A percentile compares a stretch with the other conserved stretches of the same genome.
Evolutionary conservation across 1,140 invertebrate species (phyloP).

Genomic region (Hydropsyche tenuis): DNA sequence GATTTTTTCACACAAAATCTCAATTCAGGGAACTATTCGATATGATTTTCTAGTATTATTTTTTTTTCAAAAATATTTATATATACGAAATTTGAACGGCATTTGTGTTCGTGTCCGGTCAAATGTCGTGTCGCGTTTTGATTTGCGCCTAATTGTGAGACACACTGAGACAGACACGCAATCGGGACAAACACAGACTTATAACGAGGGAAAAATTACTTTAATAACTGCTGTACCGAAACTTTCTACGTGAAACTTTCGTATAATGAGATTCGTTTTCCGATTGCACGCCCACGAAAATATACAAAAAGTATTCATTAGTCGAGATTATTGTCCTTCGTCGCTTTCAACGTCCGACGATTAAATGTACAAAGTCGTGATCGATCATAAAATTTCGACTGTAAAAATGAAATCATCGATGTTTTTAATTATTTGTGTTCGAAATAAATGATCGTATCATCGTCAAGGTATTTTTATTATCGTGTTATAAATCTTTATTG

Average conservation of each 20-base stretch:
- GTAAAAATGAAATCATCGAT: too few relatives aligned
- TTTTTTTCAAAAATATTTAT: too few relatives aligned
- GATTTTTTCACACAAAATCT: not conserved
- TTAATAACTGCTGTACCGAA: conserved; percentile 6
- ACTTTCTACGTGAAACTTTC: conserved; percentile 31
- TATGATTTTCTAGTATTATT: too few relatives aligned
- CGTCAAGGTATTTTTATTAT: too few relatives aligned
- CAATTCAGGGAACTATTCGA: not conserved
- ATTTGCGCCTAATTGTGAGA: conserved; percentile 39
- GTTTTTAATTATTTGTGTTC: too few relatives aligned
- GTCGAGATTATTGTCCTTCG: too few relatives aligned
- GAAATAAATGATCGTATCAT: too few relatives aligned
- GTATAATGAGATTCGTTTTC: conserved; percentile 22
- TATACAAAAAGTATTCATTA: too few relatives aligned
- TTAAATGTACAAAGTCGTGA: too few relatives aligned
- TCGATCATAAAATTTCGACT: too few relatives aligned
- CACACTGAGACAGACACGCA: conserved; percentile 26
- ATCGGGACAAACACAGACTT: not conserved
- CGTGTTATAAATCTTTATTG: too few relatives aligned
- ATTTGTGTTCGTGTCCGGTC: conserved; percentile 37
- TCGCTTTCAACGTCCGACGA: too few relatives aligned
- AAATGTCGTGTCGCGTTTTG: conserved; percentile 43
- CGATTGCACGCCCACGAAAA: not conserved
- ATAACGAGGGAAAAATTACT: conserved; percentile 22
- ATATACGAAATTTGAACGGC: conserved; percentile 23